These are phyloP conservation scores for Minunthozetes semirufus DNA, from an alignment of 2,888 invertebrate species.

Conservation along the genomic window DNA sequence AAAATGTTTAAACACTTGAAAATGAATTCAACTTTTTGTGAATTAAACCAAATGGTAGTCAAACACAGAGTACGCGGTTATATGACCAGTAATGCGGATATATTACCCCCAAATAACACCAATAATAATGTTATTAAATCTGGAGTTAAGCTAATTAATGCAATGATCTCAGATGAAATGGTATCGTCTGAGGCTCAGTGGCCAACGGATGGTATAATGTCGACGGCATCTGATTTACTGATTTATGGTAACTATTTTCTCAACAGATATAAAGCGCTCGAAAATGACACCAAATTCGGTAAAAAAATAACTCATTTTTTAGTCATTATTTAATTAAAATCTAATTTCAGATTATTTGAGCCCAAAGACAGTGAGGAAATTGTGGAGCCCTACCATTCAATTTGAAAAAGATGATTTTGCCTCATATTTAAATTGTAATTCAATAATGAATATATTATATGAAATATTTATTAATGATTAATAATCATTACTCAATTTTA, in stretches of 20 bases:
- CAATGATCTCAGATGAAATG: not conserved
- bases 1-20: not conserved
- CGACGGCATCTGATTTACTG: not conserved
- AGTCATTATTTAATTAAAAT: too few relatives aligned
- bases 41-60: not conserved
- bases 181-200: not conserved
- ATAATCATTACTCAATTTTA: too few relatives aligned
- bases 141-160: not conserved
- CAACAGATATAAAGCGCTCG: not conserved
- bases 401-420: too few relatives aligned
- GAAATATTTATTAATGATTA: too few relatives aligned
- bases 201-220: not conserved
- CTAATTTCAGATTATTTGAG: too few relatives aligned
- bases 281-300: too few relatives aligned
- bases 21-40: slow-evolving; percentile 8
- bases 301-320: too few relatives aligned
- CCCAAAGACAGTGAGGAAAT: too few relatives aligned
- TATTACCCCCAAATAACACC: not conserved
- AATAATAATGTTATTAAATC: not conserved
- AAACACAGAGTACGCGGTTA: not conserved
- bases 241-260: not conserved
- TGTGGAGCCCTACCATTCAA: too few relatives aligned
- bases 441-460: too few relatives aligned
- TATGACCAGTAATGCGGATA: not conserved
- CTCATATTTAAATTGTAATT: too few relatives aligned